Conservation (phyloP, 2,888 invertebrate species). For the Dolichopus griseipennis region DNA sequence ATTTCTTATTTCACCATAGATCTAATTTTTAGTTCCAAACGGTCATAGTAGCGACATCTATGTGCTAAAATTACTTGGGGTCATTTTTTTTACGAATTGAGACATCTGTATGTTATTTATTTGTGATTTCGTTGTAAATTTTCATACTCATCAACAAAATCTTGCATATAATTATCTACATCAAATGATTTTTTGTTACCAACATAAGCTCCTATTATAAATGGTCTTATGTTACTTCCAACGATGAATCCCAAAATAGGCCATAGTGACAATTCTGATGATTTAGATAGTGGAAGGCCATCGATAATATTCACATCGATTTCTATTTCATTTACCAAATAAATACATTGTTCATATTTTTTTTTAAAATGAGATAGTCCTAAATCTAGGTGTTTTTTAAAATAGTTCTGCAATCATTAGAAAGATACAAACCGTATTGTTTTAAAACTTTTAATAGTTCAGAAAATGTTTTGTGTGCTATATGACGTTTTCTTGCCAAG, state of each 20-base stretch:
- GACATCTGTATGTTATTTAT: no score
- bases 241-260: constrained; percentile 10
- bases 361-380: not conserved
- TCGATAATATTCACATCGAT: constrained; percentile 13
- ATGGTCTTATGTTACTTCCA: not conserved
- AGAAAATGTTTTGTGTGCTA: not conserved
- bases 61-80: no score
- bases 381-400: constrained; percentile 5
- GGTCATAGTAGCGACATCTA: no score
- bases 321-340: constrained; percentile 11
- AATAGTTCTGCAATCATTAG: constrained; percentile 8
- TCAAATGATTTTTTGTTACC: constrained; percentile 5
- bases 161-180: constrained; percentile 8
- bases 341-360: not conserved
- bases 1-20: no score
- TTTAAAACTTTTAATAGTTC: constrained; percentile 9
- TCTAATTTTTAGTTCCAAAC: no score
- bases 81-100: no score
- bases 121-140: not conserved
- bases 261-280: constrained; percentile 10
- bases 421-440: not conserved
- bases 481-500: not conserved
- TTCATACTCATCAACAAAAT: constrained; percentile 6
- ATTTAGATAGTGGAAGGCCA: constrained; percentile 12
- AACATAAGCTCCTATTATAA: constrained; percentile 9